Evolutionary conservation across 2,888 invertebrate genomes (phyloP), one percentile per base, ranked within the genome.

Genomic region (Caenorhabditis sp.): DNA sequence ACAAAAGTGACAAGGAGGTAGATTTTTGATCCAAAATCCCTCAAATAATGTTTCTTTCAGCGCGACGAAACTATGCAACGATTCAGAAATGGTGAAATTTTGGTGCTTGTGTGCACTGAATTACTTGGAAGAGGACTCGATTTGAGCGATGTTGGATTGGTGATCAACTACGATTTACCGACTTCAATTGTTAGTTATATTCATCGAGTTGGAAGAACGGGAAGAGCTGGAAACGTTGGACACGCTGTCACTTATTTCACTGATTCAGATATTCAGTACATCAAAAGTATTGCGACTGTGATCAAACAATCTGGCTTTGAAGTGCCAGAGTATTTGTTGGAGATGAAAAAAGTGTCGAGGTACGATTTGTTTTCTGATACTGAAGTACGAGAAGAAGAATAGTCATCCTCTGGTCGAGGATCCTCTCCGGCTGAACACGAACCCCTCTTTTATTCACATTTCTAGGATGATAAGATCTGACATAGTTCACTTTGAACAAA

Each of bases 121-220:
- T 90, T 99, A 78, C 93, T 97, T 93, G 94, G 95, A 0, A 92
- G 97, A 79, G 97, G 97, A 78, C 93, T 97, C 76, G 97, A 97
- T 90, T 95, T 97, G 89, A 94, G 94, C 85, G 95, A 95, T 0
- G 95, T 99, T 58, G 95, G 95, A 90, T 90, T 97, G 31, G 96
- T 99, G 36, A 91, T 99, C 78, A 99, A 99, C 90, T 99, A 95
- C 88, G 97, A 99, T 90, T 95, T 97, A 89, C 97, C 97, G 21
- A 92, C 93, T 0, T 92, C 93, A 0, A 92, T 93, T 67, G 93
- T 95, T 83, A 92, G 94, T 0, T 96, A 96, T 86, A 93, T 96
- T 84, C 96, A 95, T 90, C 91, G 95, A 72, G 92, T 93, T 71
- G 93, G 95, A 26, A 91, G 97, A 61, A 95, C 97, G 0, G 97